Conservation (phyloP, 2,113 vertebrate genomes). For the cat (Felis catus) region F.catus_Fca126_mat1.0 CM031412.1:156758501-156759000, state of each 20-base stretch:
- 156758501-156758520: background rate
- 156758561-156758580: background rate
- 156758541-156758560: background rate
- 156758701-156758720: background rate
- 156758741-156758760: background rate
- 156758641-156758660: background rate
- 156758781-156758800: rapidly evolving
- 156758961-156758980: background rate
- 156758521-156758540: background rate
- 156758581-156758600: background rate
- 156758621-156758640: too few species aligned
- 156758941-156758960: background rate
- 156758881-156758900: background rate
- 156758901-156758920: background rate
- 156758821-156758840: background rate
- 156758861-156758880: background rate
- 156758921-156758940: background rate
- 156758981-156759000: background rate
- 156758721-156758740: background rate
- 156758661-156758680: background rate
- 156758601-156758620: background rate
- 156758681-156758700: background rate
- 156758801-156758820: background rate
- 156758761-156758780: background rate
- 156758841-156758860: background rate